Evolutionary conservation across 2,113 vertebrate genomes (phyloP), one percentile per base, ranked within the genome.

Genomic region (Butorides virescens): DNA sequence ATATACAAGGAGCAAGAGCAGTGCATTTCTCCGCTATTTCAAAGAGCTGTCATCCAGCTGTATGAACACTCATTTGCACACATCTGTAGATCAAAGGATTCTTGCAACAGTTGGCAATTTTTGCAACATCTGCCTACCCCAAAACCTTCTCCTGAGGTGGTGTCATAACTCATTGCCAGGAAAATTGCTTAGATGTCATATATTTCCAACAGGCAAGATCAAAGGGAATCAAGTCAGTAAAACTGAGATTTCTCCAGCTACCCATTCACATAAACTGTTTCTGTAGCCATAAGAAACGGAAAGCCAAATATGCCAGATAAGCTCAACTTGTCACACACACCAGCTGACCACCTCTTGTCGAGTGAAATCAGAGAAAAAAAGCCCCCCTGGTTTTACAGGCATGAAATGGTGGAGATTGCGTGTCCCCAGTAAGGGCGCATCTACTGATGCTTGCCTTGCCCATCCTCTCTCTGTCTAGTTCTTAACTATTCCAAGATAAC

Each of bases 101-200:
- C 9, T 47, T 44, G 39, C 68, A 92, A 92, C 37, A 90, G 79
- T 37, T 87, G 79, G 70, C 76, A 85, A 91, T 94, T 92, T 77
- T 75, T 73, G 79, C 85, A 90, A 63, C 6, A 5, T 42, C 55
- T 82, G 66, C 61, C 71, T 96, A 83, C 58, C 63, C 52, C 39
- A 91, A 89, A 97, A 39, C 20, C 32, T 92, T 95, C 74, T 95
- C 56, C 39, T 81, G 61, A 93, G 84, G 29, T 5, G 11, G 36
- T 84, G 72, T 80, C 76, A 27, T 67, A 93, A 94, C 78, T 95
- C 65, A 72, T 70, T 95, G 83, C 76, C 90, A 58, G 7, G 88
- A 87, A 96, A 97, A 98, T 66, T 85, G 89, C 77, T 88, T 90
- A 79, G 34, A 55, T 75, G 59, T 29, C 65, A 26, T 56, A 61